Conservation (phyloP, 1,140 invertebrate species). For the Zaprionus vittiger region DNA sequence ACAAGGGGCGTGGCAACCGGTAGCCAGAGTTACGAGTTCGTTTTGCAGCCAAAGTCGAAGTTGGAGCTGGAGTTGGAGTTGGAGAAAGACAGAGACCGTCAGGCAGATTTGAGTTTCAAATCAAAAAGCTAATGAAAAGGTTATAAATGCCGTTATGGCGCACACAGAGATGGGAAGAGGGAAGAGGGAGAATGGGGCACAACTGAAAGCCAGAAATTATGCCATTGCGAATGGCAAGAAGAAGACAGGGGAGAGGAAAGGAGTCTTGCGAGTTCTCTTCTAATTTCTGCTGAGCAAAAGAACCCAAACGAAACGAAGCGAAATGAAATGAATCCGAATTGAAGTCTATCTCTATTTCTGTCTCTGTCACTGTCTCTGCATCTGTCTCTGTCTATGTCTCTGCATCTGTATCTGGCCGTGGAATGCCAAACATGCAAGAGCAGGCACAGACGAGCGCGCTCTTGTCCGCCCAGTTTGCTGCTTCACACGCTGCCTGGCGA, state of each 20-base stretch:
- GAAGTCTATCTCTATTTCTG: slow-evolving; percentile 6
- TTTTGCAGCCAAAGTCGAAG: neutral
- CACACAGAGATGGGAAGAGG: slow-evolving; percentile 12
- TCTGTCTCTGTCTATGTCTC: neutral
- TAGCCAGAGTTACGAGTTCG: slow-evolving; percentile 23
- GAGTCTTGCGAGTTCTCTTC: slow-evolving; percentile 34
- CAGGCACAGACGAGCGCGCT: slow-evolving; percentile 22
- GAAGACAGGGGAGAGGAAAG: slow-evolving; percentile 8
- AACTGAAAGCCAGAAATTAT: slow-evolving; percentile 64
- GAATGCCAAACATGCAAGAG: slow-evolving; percentile 64
- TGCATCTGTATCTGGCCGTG: slow-evolving; percentile 21
- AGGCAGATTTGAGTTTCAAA: slow-evolving; percentile 73
- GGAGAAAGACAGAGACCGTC: slow-evolving; percentile 13
- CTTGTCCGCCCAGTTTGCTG: slow-evolving; percentile 29
- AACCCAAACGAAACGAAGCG: slow-evolving; percentile 17
- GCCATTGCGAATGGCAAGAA: slow-evolving; percentile 52
- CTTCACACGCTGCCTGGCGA: slow-evolving; percentile 74
- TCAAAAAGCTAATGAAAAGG: slow-evolving; percentile 78
- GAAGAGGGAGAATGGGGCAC: neutral
- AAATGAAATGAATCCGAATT: slow-evolving; percentile 44
- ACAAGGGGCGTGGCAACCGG: neutral
- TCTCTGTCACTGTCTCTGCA: neutral
- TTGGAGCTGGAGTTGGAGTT: too few species aligned
- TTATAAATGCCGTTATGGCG: slow-evolving; percentile 73
- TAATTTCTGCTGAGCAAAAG: slow-evolving; percentile 45